A percentile compares a stretch with the other conserved stretches of the same genome.
Conservation (phyloP, 1,140 invertebrate species). For the Bombus picipes region DNA sequence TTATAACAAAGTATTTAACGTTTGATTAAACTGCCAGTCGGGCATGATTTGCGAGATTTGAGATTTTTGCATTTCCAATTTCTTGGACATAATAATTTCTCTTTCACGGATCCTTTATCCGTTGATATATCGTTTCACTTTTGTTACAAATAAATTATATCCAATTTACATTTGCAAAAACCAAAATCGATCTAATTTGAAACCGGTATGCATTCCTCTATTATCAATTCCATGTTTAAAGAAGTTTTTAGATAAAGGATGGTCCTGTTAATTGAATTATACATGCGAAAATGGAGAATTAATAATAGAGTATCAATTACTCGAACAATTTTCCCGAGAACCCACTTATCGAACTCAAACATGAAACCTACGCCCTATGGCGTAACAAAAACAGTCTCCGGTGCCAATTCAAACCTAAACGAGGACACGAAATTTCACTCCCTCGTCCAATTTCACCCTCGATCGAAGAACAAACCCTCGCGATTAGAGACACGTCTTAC, state of each 20-base stretch:
- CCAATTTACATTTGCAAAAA: too few species aligned
- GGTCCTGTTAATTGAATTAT: background rate
- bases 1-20: background rate
- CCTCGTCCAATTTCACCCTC: background rate
- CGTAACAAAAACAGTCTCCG: background rate
- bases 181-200: too few species aligned
- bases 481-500: slow-evolving; percentile 1
- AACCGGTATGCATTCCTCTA: too few species aligned
- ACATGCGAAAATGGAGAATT: background rate
- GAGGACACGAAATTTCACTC: slow-evolving; percentile 5
- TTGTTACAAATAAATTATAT: too few species aligned
- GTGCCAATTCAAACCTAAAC: slow-evolving; percentile 2
- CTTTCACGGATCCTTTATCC: background rate
- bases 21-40: too few species aligned
- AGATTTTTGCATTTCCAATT: background rate
- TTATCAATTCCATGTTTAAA: too few species aligned
- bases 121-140: too few species aligned
- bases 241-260: too few species aligned
- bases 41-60: too few species aligned
- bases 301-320: background rate
- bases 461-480: background rate
- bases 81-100: background rate
- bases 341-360: background rate
- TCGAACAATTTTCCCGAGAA: background rate
- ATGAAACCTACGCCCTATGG: background rate